Conservation (phyloP, 2,797 vertebrate species). For the Peromyscus melanophrys region DNA sequence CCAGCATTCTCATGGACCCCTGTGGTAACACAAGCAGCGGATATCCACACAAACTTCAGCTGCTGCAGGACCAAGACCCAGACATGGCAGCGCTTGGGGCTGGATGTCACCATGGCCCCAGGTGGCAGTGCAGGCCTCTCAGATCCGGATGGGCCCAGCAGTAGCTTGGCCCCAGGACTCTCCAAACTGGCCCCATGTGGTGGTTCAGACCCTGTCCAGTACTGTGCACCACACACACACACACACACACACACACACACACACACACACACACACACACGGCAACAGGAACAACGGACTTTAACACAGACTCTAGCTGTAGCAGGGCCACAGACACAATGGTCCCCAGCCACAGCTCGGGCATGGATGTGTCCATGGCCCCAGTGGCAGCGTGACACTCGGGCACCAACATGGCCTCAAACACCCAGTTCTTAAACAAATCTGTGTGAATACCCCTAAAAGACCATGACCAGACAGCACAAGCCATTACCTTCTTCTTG, state of each 20-base stretch:
- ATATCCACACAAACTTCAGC: neutral
- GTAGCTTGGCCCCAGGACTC: neutral
- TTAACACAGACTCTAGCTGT: neutral
- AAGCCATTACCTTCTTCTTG: neutral
- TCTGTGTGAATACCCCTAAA: neutral
- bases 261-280: no score
- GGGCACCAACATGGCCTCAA: neutral
- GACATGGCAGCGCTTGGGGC: neutral
- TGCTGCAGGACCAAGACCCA: neutral
- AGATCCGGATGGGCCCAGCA: neutral
- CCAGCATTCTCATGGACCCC: neutral
- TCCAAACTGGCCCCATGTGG: neutral
- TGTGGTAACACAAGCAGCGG: neutral
- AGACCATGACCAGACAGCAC: neutral
- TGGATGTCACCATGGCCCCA: neutral
- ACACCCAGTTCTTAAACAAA: constrained; percentile 23
- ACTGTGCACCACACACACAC: no score
- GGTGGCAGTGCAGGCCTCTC: neutral
- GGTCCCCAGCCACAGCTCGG: neutral
- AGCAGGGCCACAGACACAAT: neutral
- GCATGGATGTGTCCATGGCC: neutral
- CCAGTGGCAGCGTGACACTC: neutral
- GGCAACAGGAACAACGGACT: neutral
- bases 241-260: no score
- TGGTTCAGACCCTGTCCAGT: neutral